phyloP scores from a whole-genome alignment of 1,140 invertebrate genomes.

The Plectrocnemia conspersa region DNA sequence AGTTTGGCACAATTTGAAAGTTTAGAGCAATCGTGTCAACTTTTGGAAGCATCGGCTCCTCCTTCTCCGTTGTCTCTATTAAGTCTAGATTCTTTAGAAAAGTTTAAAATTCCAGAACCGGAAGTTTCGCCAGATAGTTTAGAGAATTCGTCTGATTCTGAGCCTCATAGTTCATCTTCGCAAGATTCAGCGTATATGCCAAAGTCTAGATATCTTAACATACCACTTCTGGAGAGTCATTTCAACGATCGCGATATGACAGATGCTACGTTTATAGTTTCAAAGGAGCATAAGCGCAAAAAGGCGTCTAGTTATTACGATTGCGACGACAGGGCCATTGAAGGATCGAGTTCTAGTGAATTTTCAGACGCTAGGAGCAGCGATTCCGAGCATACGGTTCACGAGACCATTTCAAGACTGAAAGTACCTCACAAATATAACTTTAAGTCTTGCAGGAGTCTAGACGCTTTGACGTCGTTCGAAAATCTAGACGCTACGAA shows the following conservation, averaged over 20 bases:
- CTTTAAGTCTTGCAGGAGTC: conserved; percentile 49
- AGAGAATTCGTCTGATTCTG: conserved; percentile 38
- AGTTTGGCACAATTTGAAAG: conserved; percentile 78
- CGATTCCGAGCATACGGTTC: conserved; percentile 27
- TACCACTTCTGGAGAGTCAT: conserved; percentile 15
- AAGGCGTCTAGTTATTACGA: conserved; percentile 13
- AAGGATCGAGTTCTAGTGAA: conserved; percentile 38
- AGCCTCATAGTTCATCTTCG: conserved; percentile 29
- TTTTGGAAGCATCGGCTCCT: conserved; percentile 43
- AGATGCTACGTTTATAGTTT: conserved; percentile 36
- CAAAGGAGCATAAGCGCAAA: conserved; percentile 13
- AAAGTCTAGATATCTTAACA: conserved; percentile 6
- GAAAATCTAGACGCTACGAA: conserved; percentile 44
- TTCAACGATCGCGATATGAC: conserved; percentile 25
- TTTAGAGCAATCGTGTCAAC: conserved; percentile 64
- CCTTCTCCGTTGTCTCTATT: conserved; percentile 49
- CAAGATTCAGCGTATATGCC: conserved; percentile 28
- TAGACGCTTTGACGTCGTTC: conserved; percentile 50
- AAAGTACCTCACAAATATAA: conserved; percentile 41
- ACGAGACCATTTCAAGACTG: conserved; percentile 38
- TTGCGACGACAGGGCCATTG: conserved; percentile 36
- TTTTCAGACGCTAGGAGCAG: conserved; percentile 38
- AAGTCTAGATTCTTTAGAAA: conserved; percentile 52
- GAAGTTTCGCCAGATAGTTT: conserved; percentile 53
- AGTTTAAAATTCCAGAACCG: conserved; percentile 37